A percentile compares a stretch with the other conserved stretches of the same genome.
Conservation (phyloP, 2,888 invertebrate genomes). For the Acrobasis repandana region DNA sequence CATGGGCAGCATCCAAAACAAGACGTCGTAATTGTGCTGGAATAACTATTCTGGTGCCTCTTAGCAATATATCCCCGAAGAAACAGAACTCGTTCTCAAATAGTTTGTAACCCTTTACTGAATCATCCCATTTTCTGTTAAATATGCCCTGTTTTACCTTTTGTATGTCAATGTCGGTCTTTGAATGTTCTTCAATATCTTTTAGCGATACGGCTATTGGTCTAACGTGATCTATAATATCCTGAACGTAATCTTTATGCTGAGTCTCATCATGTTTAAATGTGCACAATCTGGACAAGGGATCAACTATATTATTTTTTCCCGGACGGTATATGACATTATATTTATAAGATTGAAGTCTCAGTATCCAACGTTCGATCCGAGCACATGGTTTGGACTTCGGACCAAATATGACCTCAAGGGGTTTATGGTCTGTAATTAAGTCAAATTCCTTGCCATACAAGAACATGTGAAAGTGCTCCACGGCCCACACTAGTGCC, state of each 20-base stretch:
- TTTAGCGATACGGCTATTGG: constrained; percentile 17
- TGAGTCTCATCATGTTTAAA: not conserved
- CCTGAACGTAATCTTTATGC: constrained; percentile 4
- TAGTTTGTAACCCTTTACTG: constrained; percentile 18
- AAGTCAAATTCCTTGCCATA: constrained; percentile 23
- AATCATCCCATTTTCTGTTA: constrained; percentile 9
- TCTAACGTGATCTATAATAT: constrained; percentile 14
- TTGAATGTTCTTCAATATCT: constrained; percentile 12
- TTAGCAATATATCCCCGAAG: constrained; percentile 12
- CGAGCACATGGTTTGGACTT: constrained; percentile 36
- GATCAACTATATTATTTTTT: constrained; percentile 34
- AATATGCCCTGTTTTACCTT: constrained; percentile 16
- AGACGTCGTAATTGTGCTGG: not conserved
- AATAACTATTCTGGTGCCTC: constrained; percentile 22
- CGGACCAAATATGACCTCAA: constrained; percentile 30
- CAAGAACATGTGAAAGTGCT: constrained; percentile 22
- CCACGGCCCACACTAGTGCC: constrained; percentile 38
- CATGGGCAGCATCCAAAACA: constrained; percentile 33
- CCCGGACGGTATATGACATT: constrained; percentile 30
- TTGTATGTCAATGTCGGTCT: constrained; percentile 1
- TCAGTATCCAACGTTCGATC: constrained; percentile 34
- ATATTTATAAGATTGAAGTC: constrained; percentile 34
- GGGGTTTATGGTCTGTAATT: constrained; percentile 31
- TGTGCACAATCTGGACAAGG: constrained; percentile 29
- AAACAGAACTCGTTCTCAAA: constrained; percentile 24